Percentiles rank a stretch among this genome's conserved stretches.
Evolutionary conservation across 1,140 invertebrate genomes (phyloP).

Genomic region (Campoletis sonorensis): DNA sequence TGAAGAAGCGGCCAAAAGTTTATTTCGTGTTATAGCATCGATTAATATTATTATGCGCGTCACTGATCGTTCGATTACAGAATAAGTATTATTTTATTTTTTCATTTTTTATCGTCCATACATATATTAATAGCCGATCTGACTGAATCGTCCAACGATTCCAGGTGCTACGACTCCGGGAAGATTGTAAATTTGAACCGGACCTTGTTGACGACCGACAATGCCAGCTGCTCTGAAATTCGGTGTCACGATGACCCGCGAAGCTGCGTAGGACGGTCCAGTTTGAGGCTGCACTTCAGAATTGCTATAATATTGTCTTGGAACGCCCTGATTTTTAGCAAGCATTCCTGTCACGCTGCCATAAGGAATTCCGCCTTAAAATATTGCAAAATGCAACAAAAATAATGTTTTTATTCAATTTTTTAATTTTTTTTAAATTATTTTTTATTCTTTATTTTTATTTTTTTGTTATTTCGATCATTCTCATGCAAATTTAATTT

Average conservation of each 20-base stretch:
- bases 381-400: slow-evolving; percentile 21
- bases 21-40: slow-evolving; percentile 41
- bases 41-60: slow-evolving; percentile 43
- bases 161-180: slow-evolving; percentile 60
- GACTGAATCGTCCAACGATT: slow-evolving; percentile 58
- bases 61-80: slow-evolving; percentile 8
- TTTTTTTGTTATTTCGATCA: no score
- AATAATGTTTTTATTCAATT: no score
- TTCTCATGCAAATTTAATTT: no score
- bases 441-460: no score
- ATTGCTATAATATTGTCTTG: not conserved
- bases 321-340: slow-evolving; percentile 45
- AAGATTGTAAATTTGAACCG: slow-evolving; percentile 63
- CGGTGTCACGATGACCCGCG: slow-evolving; percentile 50
- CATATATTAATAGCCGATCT: slow-evolving; percentile 59
- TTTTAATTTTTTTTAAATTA: no score
- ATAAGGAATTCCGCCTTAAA: slow-evolving; percentile 71
- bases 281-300: slow-evolving; percentile 47
- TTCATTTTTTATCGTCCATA: slow-evolving; percentile 27
- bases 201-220: slow-evolving; percentile 42
- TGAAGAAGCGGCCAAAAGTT: not conserved
- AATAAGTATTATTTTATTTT: slow-evolving; percentile 6
- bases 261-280: slow-evolving; percentile 11
- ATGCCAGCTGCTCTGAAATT: slow-evolving; percentile 57
- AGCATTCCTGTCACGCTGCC: slow-evolving; percentile 69